A percentile compares a stretch with the other conserved stretches of the same genome.
These are phyloP conservation scores for Danaus plexippus DNA, from an alignment of 1,140 invertebrate genomes.

Conservation along the genomic window DNA sequence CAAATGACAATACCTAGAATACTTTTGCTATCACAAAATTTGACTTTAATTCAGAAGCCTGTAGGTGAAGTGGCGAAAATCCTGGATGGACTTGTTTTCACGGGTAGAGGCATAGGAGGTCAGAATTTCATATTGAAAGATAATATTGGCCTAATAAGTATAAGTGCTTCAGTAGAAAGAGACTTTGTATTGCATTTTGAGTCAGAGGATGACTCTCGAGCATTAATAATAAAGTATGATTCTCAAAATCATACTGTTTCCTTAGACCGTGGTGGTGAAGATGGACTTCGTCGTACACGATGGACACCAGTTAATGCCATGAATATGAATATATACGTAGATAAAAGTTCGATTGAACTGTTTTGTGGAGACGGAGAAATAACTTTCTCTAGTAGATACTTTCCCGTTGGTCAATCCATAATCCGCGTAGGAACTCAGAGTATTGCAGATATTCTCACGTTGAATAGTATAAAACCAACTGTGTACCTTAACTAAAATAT, in stretches of 20 bases:
- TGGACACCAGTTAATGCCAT: constrained; percentile 37
- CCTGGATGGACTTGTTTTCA: constrained; percentile 18
- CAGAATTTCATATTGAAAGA: constrained; percentile 25
- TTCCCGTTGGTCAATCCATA: constrained; percentile 31
- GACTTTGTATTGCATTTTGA: constrained; percentile 34
- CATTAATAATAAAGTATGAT: constrained; percentile 33
- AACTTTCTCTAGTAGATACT: constrained; percentile 51
- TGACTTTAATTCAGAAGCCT: constrained; percentile 41
- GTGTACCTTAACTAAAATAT: constrained; percentile 13
- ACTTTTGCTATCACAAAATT: constrained; percentile 28
- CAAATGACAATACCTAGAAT: constrained; percentile 46
- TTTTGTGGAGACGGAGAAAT: constrained; percentile 60
- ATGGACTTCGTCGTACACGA: constrained; percentile 37
- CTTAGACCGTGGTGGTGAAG: constrained; percentile 39
- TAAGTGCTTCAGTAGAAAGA: constrained; percentile 20
- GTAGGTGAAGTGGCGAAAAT: constrained; percentile 27
- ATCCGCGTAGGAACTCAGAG: constrained; percentile 27
- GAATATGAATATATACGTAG: constrained; percentile 39
- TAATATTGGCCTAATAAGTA: constrained; percentile 35
- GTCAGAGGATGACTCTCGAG: constrained; percentile 19
- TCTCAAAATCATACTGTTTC: constrained; percentile 22
- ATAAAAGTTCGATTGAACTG: constrained; percentile 60
- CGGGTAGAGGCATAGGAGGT: constrained; percentile 18
- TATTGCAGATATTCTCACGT: constrained; percentile 22
- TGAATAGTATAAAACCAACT: constrained; percentile 33